These are phyloP conservation scores for Salarias fasciatus DNA, from an alignment of 2,797 vertebrate genomes.

Conservation along the genomic window DNA sequence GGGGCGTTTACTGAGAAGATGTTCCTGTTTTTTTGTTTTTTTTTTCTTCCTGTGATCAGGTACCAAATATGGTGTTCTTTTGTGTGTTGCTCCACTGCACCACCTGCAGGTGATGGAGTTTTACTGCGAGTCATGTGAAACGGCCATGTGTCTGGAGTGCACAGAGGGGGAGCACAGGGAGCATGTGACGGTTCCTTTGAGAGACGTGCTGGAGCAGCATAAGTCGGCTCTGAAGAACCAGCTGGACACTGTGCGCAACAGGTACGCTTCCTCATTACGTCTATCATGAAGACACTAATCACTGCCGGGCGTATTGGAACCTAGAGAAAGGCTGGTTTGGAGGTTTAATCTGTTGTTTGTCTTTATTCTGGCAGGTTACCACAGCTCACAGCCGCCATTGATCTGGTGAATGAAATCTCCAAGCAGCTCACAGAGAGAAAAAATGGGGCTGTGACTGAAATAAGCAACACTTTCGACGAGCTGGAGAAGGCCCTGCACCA, in stretches of 20 bases:
- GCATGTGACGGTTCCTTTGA: constrained; percentile 91
- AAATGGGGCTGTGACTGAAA: constrained; percentile 89
- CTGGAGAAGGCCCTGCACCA: constrained; percentile 90
- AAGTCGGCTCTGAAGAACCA: constrained; percentile 91
- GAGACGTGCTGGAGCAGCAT: constrained; percentile 94
- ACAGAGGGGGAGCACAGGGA: constrained; percentile 93
- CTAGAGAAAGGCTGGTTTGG: not conserved
- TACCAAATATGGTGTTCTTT: not conserved
- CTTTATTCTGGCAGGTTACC: constrained; percentile 82
- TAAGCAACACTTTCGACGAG: constrained; percentile 92
- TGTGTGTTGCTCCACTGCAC: constrained; percentile 47
- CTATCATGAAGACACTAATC: no score
- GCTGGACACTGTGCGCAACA: constrained; percentile 90
- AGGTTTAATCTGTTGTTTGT: not conserved
- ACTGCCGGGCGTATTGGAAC: not conserved
- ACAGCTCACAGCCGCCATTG: constrained; percentile 91
- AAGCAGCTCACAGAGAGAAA: constrained; percentile 90
- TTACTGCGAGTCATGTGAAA: constrained; percentile 96
- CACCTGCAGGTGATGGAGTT: constrained; percentile 94
- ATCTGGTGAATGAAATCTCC: constrained; percentile 92
- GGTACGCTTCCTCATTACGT: constrained; percentile 68
- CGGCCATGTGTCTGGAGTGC: constrained; percentile 95
- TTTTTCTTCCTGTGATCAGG: not conserved
- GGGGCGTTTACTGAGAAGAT: no score
- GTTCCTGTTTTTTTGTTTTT: not conserved